Conservation (phyloP, 2,888 invertebrate genomes). For the Cactoblastis cactorum region DNA sequence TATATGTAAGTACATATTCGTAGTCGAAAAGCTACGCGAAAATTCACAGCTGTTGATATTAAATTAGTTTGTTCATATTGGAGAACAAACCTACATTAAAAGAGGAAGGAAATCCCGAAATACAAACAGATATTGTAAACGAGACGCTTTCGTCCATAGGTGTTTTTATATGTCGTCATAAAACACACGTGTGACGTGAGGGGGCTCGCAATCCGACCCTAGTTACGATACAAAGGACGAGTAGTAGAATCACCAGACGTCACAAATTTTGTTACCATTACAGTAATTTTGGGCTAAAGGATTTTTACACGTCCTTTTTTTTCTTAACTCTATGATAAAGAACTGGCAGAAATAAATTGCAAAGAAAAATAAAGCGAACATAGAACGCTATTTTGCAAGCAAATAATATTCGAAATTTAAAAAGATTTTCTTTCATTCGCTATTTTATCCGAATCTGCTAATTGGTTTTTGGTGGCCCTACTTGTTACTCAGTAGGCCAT, state of each 20-base stretch:
- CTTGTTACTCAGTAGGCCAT: neutral
- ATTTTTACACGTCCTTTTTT: neutral
- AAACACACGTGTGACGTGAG: conserved; percentile 51
- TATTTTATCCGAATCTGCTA: neutral
- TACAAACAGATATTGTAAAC: conserved; percentile 41
- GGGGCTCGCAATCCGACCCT: conserved; percentile 15
- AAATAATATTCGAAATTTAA: no score
- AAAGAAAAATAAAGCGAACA: no score
- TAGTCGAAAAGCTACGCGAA: no score
- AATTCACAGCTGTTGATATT: conserved; percentile 7
- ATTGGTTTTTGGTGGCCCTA: neutral
- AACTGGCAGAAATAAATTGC: no score
- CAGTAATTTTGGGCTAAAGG: neutral
- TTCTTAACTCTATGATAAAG: no score
- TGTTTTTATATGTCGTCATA: conserved; percentile 59
- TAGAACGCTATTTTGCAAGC: no score
- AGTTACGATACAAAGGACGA: conserved; percentile 17
- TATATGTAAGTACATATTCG: no score
- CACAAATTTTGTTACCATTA: neutral
- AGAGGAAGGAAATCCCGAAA: conserved; percentile 24
- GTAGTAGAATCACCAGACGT: conserved; percentile 9
- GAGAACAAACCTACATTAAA: conserved; percentile 2
- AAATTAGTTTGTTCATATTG: conserved; percentile 1
- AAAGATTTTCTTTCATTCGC: no score
- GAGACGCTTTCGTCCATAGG: conserved; percentile 37